Evolutionary conservation across 1,140 invertebrate genomes (phyloP).

Genomic region (Hyles vespertilio): DNA sequence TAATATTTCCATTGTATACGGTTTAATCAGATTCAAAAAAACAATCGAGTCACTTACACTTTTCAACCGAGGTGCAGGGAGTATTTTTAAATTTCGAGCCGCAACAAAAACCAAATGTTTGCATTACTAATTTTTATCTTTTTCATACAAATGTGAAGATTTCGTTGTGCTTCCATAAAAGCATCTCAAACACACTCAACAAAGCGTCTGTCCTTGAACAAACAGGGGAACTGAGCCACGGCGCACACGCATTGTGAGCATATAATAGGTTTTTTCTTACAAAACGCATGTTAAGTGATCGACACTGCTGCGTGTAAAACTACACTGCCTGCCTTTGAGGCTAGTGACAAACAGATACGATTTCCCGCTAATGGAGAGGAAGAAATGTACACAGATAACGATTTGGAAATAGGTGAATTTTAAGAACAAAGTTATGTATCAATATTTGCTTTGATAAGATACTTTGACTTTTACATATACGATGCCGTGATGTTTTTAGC

Average conservation of each 20-base stretch:
- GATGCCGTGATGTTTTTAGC: too few species aligned
- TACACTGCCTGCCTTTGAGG: constrained; percentile 15
- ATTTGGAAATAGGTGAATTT: constrained; percentile 24
- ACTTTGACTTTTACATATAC: not conserved
- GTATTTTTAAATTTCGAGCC: constrained; percentile 1
- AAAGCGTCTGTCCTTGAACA: constrained; percentile 22
- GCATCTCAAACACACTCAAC: constrained; percentile 23
- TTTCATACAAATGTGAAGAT: constrained; percentile 13
- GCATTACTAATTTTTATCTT: constrained; percentile 12
- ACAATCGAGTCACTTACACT: too few species aligned
- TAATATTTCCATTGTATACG: too few species aligned
- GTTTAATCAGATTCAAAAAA: too few species aligned
- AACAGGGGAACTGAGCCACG: constrained; percentile 17
- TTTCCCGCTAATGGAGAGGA: constrained; percentile 30
- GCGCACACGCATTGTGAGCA: constrained; percentile 16
- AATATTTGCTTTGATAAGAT: constrained; percentile 28
- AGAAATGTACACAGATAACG: constrained; percentile 23
- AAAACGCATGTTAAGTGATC: constrained; percentile 27
- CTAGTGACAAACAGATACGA: constrained; percentile 34
- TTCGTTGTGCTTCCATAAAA: constrained; percentile 26
- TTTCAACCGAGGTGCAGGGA: not conserved
- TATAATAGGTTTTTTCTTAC: constrained; percentile 3
- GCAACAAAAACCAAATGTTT: constrained; percentile 15
- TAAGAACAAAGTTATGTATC: constrained; percentile 22
- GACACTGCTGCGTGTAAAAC: constrained; percentile 16